Conservation (phyloP, 1,140 invertebrate species). For the Tribolium madens region DNA sequence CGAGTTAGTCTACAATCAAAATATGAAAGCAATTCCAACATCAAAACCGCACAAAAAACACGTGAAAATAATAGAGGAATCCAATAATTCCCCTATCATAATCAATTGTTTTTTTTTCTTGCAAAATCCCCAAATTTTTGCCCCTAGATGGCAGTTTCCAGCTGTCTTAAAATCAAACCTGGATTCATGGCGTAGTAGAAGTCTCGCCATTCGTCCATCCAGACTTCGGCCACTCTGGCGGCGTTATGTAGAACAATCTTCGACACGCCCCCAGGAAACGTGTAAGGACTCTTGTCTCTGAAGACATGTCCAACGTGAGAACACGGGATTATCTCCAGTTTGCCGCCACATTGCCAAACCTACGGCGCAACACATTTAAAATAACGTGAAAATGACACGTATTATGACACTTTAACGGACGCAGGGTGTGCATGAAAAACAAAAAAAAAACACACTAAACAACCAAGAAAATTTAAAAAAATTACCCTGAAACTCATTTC, state of each 20-base stretch:
- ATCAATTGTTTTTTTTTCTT: neutral
- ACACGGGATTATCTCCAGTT: conserved; percentile 95
- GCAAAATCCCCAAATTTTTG: neutral
- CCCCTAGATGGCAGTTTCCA: conserved; percentile 10
- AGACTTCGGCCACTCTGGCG: conserved; percentile 95
- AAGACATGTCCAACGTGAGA: conserved; percentile 98
- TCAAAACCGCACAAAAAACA: neutral
- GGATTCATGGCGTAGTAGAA: conserved; percentile 99
- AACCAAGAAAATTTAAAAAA: neutral
- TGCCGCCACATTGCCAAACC: conserved; percentile 98
- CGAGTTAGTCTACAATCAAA: conserved; percentile 9
- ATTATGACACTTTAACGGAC: conserved; percentile 9
- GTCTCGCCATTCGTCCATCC: conserved; percentile 99
- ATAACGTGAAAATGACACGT: conserved; percentile 18
- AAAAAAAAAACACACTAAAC: conserved; percentile 24
- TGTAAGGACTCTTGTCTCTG: conserved; percentile 98
- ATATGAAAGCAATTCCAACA: conserved; percentile 22
- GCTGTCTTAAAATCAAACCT: conserved; percentile 76
- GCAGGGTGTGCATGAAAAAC: conserved; percentile 21
- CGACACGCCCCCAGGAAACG: conserved; percentile 98
- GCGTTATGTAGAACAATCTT: conserved; percentile 98
- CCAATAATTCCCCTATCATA: neutral
- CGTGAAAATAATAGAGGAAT: neutral
- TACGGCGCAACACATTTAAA: conserved; percentile 62
- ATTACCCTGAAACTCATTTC: conserved; percentile 99